These are phyloP conservation scores for Volucella inflata DNA, from an alignment of 2,888 invertebrate species.

Conservation along the genomic window DNA sequence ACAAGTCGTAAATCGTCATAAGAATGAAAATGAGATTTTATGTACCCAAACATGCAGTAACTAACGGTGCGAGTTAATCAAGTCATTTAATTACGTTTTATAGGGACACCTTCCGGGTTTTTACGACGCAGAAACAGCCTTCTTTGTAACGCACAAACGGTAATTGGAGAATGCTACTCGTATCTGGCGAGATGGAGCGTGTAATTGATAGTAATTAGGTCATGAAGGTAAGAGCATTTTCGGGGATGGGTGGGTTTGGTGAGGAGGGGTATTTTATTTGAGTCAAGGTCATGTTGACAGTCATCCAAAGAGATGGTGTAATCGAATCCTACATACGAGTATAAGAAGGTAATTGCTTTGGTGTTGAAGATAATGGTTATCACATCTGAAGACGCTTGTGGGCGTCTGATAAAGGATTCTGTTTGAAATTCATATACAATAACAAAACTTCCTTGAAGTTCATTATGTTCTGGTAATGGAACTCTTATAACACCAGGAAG, in stretches of 20 bases:
- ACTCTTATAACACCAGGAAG: no score
- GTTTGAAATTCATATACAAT: no score
- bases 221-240: conserved; percentile 25
- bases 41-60: not conserved
- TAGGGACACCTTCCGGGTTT: conserved; percentile 53
- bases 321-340: conserved; percentile 5
- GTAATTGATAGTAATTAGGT: conserved; percentile 61
- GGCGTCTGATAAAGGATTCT: no score
- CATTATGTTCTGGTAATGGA: no score
- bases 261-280: conserved; percentile 13
- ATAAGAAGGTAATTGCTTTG: not conserved
- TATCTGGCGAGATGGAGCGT: not conserved
- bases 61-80: conserved; percentile 41
- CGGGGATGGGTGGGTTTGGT: not conserved
- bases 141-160: conserved; percentile 3
- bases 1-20: not conserved
- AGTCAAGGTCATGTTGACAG: conserved; percentile 35
- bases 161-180: conserved; percentile 9
- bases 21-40: conserved; percentile 3
- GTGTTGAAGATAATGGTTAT: no score
- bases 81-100: conserved; percentile 40
- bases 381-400: no score
- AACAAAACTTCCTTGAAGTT: no score
- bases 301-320: not conserved
- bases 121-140: conserved; percentile 27